Base-by-base conservation (phyloP, 2,888 invertebrate genomes). In the Napeogenes sylphis region DNA sequence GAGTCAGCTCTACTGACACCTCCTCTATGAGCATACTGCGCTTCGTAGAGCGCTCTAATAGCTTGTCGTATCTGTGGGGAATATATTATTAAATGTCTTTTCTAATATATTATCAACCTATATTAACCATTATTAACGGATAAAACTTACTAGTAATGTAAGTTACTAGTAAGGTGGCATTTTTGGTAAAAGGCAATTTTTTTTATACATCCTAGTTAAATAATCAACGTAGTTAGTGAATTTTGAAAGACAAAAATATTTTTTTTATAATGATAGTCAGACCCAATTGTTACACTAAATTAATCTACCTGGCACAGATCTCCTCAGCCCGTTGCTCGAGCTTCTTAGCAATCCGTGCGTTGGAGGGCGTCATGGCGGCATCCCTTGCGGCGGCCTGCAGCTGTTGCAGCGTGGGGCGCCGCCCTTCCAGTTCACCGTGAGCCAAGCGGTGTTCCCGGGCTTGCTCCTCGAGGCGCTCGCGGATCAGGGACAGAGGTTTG, bases 301-400 rank as follows among this genome's bases (percentile, higher is more conserved):
- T 10, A 42, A 6, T 53, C 10, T 57, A 90, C 91, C 87, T 87
- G 8, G 83, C 85, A 65, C 95, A 95, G 2, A 98, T 95, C 75
- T 98, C 98, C 71, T 95, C 95, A n/a, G 98, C 91, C 73, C 98
- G 95, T 62, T 94, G 93, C 80, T 98, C 97, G 63, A 98, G 94
- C 74, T 97, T 96, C 85, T 96, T 97, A 0, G 97, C 97, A 63
- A 97, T 94, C 46, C 97, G 92, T 0, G 95, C 94, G 83, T 98
- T 98, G 71, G 95, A 95, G 0, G 96, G 95, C 55, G 94, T 94
- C 0, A 93, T 88, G 35, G 98, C 94, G 4, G 98, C 92, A 76
- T 97, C 96, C 66, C 94, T 92, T 0, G 97, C 97, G 12, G 94
- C 94, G 56, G 93, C 85, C 54, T 95, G 93, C 14, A 98, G 94